Conservation (phyloP, 2,888 invertebrate species). For the Lasioglossum oenotherae region DNA sequence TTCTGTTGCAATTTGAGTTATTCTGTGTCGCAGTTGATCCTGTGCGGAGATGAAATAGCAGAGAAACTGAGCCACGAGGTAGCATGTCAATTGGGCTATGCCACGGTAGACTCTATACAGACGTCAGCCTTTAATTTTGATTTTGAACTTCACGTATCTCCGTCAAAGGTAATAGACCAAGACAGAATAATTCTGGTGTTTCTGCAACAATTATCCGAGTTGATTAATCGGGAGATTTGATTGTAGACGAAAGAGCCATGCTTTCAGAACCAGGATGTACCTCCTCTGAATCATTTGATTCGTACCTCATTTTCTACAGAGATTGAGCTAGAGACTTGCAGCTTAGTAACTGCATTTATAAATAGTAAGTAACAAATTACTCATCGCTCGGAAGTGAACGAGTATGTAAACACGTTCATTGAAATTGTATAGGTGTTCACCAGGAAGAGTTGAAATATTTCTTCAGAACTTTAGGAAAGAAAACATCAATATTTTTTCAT, state of each 20-base stretch:
- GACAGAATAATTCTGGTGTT: background rate
- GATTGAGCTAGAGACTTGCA: conserved; percentile 88
- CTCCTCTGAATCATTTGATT: conserved; percentile 84
- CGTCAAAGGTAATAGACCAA: conserved; percentile 37
- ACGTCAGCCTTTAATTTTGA: conserved; percentile 56
- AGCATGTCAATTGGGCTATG: conserved; percentile 84
- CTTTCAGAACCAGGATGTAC: conserved; percentile 82
- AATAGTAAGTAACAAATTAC: conserved; percentile 85
- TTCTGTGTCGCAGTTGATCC: conserved; percentile 67
- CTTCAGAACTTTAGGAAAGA: conserved; percentile 89
- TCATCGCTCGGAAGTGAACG: background rate
- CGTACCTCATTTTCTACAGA: conserved; percentile 87
- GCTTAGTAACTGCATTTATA: conserved; percentile 88
- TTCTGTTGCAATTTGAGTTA: background rate
- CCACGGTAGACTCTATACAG: conserved; percentile 79
- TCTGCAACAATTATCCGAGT: background rate
- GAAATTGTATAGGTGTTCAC: conserved; percentile 82
- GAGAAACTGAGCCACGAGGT: conserved; percentile 82
- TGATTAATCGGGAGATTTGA: conserved; percentile 16
- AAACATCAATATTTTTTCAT: conserved; percentile 88
- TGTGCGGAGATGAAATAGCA: conserved; percentile 77
- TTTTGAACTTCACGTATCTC: conserved; percentile 21
- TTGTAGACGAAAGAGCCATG: conserved; percentile 76
- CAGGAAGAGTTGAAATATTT: conserved; percentile 89
- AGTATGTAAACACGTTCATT: conserved; percentile 85